These are phyloP conservation scores for Meiosimyza decipiens DNA, from an alignment of 2,888 invertebrate genomes.

Conservation along the genomic window DNA sequence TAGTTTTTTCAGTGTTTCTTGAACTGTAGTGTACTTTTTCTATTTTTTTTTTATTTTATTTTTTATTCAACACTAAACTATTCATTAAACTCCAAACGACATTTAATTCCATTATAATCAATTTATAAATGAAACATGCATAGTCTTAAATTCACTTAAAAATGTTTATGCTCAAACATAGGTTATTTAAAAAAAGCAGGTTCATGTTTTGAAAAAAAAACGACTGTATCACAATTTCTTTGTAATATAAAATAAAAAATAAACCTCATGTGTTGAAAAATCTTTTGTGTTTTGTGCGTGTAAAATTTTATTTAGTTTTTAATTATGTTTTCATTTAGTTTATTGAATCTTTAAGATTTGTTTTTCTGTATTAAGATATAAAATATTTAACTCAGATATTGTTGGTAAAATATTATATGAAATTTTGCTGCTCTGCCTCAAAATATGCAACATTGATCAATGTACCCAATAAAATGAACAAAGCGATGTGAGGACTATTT, in stretches of 20 bases:
- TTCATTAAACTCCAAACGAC: no score
- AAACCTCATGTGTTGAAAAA: constrained; percentile 62
- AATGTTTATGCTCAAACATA: background rate
- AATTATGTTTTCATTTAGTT: constrained; percentile 38
- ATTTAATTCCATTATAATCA: no score
- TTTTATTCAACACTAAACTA: no score
- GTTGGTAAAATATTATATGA: no score
- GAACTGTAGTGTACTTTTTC: constrained; percentile 34
- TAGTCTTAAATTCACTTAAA: no score
- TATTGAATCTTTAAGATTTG: constrained; percentile 11
- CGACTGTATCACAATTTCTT: background rate
- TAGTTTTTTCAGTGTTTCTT: constrained; percentile 39
- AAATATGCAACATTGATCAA: no score
- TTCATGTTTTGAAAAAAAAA: constrained; percentile 21
- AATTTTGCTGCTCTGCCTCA: no score
- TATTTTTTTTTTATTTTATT: constrained; percentile 28
- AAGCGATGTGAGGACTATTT: no score
- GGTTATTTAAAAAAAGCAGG: constrained; percentile 2
- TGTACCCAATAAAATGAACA: no score
- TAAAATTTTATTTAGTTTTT: constrained; percentile 50
- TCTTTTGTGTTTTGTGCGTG: constrained; percentile 62
- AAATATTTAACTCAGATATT: no score
- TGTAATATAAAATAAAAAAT: background rate
- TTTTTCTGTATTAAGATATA: background rate
- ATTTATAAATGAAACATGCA: no score